These are phyloP conservation scores for Sabatieria punctata DNA, from an alignment of 2,888 invertebrate species.

Conservation along the genomic window DNA sequence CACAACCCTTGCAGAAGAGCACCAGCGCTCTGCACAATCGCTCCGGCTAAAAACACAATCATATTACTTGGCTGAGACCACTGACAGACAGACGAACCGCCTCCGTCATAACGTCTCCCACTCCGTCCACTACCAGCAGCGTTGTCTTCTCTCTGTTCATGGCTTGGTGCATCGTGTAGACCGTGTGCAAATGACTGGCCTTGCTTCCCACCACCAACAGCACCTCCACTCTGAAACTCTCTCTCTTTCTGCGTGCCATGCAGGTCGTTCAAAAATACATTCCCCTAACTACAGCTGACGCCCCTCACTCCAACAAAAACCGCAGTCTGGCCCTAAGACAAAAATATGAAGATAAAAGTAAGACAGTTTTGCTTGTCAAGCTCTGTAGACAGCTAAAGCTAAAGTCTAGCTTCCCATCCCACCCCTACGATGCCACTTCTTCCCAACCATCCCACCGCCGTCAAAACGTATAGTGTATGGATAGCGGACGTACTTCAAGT, in stretches of 20 bases:
- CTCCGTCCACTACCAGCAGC: constrained; percentile 62
- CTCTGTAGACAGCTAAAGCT: no score
- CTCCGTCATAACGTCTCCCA: constrained; percentile 69
- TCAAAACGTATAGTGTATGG: no score
- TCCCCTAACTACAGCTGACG: no score
- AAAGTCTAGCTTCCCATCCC: no score
- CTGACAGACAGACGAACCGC: constrained; percentile 43
- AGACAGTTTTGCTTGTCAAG: no score
- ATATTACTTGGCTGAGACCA: neutral
- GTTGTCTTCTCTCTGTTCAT: constrained; percentile 64
- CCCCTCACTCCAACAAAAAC: no score
- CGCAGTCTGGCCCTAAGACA: no score
- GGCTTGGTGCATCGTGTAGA: constrained; percentile 53
- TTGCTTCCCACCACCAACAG: constrained; percentile 61
- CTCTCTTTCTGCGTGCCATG: no score
- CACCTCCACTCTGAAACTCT: constrained; percentile 50
- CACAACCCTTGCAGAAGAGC: constrained; percentile 72
- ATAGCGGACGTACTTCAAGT: constrained; percentile 17
- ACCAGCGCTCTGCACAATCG: constrained; percentile 68
- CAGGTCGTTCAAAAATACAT: no score
- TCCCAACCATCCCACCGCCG: no score
- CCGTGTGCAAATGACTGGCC: constrained; percentile 58
- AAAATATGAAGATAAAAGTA: no score
- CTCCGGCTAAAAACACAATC: constrained; percentile 51
- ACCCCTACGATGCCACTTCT: no score